A percentile compares a stretch with the other conserved stretches of the same genome.
These are phyloP conservation scores for Thecophora atra DNA, from an alignment of 2,888 invertebrate species.

Conservation along the genomic window DNA sequence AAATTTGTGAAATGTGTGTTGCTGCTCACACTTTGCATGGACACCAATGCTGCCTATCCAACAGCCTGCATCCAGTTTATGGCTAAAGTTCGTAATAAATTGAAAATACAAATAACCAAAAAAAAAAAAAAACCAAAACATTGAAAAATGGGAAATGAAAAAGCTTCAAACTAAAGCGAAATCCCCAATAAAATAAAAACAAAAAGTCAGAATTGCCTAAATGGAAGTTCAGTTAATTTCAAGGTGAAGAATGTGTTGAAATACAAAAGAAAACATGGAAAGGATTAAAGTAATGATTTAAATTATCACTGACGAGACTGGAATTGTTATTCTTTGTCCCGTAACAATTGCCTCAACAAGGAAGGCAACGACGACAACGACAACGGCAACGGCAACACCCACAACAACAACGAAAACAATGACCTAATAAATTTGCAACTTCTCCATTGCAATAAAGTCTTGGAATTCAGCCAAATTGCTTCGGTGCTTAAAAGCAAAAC, in stretches of 20 bases:
- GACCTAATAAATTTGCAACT: constrained; percentile 38
- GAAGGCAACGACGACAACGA: not conserved
- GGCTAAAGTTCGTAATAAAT: not conserved
- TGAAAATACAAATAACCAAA: too few species aligned
- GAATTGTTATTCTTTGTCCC: not conserved
- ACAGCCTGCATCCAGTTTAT: not conserved
- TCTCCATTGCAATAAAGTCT: constrained; percentile 33
- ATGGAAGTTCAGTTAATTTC: too few species aligned
- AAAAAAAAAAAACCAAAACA: too few species aligned
- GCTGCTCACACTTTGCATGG: not conserved
- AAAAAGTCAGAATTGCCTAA: too few species aligned
- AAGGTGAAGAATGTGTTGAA: too few species aligned
- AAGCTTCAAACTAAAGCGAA: too few species aligned
- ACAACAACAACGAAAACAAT: constrained; percentile 22
- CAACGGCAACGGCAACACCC: not conserved
- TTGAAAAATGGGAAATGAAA: too few species aligned
- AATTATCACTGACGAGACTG: not conserved
- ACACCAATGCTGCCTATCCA: not conserved
- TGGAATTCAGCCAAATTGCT: constrained; percentile 37
- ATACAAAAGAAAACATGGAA: too few species aligned
- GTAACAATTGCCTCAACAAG: not conserved
- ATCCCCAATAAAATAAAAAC: too few species aligned
- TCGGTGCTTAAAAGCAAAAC: constrained; percentile 34
- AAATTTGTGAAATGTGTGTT: not conserved
- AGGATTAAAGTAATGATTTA: not conserved